Evolutionary conservation across 1,140 invertebrate species (phyloP), one percentile per base, ranked within the genome.

Genomic region (Neocloeon triangulifer): DNA sequence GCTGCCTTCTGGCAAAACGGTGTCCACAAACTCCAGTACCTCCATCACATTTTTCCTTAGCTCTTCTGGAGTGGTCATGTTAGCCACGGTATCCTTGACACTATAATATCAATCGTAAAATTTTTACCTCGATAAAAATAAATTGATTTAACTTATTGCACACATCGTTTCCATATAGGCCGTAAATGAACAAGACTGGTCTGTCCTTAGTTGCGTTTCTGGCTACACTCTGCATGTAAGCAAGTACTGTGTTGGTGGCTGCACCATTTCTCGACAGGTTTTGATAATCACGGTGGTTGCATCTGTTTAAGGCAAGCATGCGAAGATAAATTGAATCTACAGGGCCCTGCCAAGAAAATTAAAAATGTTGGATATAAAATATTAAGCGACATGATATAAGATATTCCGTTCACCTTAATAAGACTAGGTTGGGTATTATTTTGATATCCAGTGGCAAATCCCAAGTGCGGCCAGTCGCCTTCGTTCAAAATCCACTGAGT

Each of bases 251-350:
- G 26, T 35, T 42, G 23, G 43, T 44, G 14, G 41, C 37, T 19
- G 45, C 47, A 49, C 57, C 59, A 44, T 63, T 63, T 22, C 53
- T 48, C 20, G 48, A 52, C 14, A 59, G 43, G 40, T 63, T 63
- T 42, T 62, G 59, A 41, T 57, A 63, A 42, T 63, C 59, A 28
- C 58, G 39, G 38, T 61, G 58, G 39, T 58, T 61, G 41, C 61
- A 63, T 4, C 45, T 39, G 37, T 63, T 62, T 14, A 50, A 33
- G 15, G 25, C 29, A 4, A 42, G 38, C 13, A 49, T 25, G 1
- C 39, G 33, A 8, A 44, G 29, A 35, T 47, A 48, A 18, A 48
- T 35, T 5, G 46, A 44, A 36, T 49, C 46, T 9, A 40, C 41
- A 12, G 30, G 19, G 26, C 42, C 47, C 41, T 46, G 21, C 2